Evolutionary conservation across 1,140 invertebrate genomes (phyloP).

Genomic region (Hyles vespertilio): DNA sequence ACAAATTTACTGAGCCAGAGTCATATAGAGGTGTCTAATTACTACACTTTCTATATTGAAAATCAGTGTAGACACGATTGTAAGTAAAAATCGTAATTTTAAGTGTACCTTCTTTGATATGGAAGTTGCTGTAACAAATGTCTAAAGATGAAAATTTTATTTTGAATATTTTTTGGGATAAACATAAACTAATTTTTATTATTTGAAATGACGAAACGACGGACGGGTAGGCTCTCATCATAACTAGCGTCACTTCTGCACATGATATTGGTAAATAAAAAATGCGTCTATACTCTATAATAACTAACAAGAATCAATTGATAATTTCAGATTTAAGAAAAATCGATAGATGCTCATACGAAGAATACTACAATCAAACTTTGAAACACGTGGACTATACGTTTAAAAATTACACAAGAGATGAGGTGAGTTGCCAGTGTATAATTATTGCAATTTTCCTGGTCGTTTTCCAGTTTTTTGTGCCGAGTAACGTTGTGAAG

Average conservation of each 20-base stretch:
- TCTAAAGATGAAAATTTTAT: too few species aligned
- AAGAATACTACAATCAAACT: slow-evolving; percentile 72
- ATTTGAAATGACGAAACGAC: too few species aligned
- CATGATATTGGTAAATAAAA: too few species aligned
- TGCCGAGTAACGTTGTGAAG: background rate
- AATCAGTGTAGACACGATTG: slow-evolving; percentile 78
- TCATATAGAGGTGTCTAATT: slow-evolving; percentile 78
- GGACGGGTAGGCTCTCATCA: too few species aligned
- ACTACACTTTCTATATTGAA: slow-evolving; percentile 80
- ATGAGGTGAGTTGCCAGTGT: slow-evolving; percentile 44
- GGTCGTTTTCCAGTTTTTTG: slow-evolving; percentile 7
- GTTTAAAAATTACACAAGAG: slow-evolving; percentile 57
- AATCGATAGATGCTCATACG: slow-evolving; percentile 71
- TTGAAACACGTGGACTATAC: slow-evolving; percentile 67
- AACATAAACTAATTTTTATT: too few species aligned
- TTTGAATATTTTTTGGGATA: too few species aligned
- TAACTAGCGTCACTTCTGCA: too few species aligned
- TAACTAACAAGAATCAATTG: background rate
- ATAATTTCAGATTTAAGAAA: slow-evolving; percentile 62
- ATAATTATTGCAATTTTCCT: slow-evolving; percentile 8
- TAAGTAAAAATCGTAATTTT: slow-evolving; percentile 37
- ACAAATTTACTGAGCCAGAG: slow-evolving; percentile 79
- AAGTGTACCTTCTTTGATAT: too few species aligned
- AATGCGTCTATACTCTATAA: too few species aligned
- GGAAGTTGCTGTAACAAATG: too few species aligned